phyloP scores from a whole-genome alignment of 2,888 invertebrate genomes.

The Pseudanteris insignis region DNA sequence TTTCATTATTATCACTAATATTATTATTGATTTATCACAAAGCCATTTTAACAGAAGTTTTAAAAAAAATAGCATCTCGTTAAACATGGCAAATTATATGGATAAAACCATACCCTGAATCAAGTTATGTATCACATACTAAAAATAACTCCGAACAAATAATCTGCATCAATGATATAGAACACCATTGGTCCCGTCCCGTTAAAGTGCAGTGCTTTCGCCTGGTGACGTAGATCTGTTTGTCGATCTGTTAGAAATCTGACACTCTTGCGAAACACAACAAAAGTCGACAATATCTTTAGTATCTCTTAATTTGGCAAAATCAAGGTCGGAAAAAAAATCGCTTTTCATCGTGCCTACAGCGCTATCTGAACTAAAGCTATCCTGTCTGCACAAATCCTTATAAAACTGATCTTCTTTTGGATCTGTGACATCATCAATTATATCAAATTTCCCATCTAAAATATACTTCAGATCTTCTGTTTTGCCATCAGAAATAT shows the following conservation, averaged over 20 bases:
- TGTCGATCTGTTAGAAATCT: slow-evolving; percentile 52
- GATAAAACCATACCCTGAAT: not conserved
- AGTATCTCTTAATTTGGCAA: slow-evolving; percentile 56
- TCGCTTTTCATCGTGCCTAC: slow-evolving; percentile 65
- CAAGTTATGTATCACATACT: slow-evolving; percentile 11
- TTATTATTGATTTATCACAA: slow-evolving; percentile 1
- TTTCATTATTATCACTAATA: not conserved
- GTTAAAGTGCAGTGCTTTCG: slow-evolving; percentile 63
- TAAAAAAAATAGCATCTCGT: not conserved
- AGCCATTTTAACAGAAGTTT: slow-evolving; percentile 1
- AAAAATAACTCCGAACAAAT: slow-evolving; percentile 6
- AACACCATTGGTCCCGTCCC: slow-evolving; percentile 19
- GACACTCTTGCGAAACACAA: slow-evolving; percentile 55
- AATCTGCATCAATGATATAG: slow-evolving; percentile 20
- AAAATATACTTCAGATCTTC: slow-evolving; percentile 38
- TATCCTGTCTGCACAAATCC: slow-evolving; percentile 59
- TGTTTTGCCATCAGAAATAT: slow-evolving; percentile 1
- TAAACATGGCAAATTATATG: not conserved
- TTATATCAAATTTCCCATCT: slow-evolving; percentile 40
- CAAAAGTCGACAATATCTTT: slow-evolving; percentile 55
- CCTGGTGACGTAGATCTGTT: slow-evolving; percentile 58
- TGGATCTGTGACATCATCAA: slow-evolving; percentile 44
- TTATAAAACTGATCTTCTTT: slow-evolving; percentile 26
- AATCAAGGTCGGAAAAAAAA: slow-evolving; percentile 62
- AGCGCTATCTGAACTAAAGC: slow-evolving; percentile 62